Evolutionary conservation across 1,140 invertebrate species (phyloP), one percentile per base, ranked within the genome.

Genomic region (Leptinotarsa undecemlineata): DNA sequence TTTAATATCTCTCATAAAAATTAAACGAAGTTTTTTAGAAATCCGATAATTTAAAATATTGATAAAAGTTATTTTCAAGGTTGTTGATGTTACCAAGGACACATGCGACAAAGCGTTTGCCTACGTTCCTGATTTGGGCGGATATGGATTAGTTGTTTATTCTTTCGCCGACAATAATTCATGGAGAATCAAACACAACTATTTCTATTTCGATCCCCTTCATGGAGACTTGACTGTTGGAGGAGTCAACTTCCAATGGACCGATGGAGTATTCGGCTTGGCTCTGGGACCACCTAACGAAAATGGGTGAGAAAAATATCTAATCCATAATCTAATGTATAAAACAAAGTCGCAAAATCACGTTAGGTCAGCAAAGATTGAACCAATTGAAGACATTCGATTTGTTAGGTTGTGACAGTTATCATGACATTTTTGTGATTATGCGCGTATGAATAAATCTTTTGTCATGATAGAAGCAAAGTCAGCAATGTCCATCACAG

Each of bases 151-250:
- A 1, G 89, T 94, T 1, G 92, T 94, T 1, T 95, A 94, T 81
- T 92, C 90, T 57, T 87, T 90, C 77, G 89, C 90, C 60, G 87
- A 91, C 17, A 89, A 94, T 77, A 89, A 91, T 72, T 93, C 92
- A 0, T 94, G 92, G 90, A 87, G 92, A 26, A 88, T 94, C 3
- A 85, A 90, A 73, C 93, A 95, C 80, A 92, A 94, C 82, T 95
- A 90, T 85, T 94, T 95, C 88, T 88, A 93, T 84, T 93, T 94
- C 70, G 93, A 95, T 82, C 93, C 93, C 0, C 82, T 94, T 13
- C 86, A 91, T 74, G 92, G 92, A 11, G 88, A 92, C 71, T 92
- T 90, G 80, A 91, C 90, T 78, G 88, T 93, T 8, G 90, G 88
- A 21, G 92, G 92, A 5, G 87, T 92, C 4, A 89, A 57, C 64